Percentiles rank a stretch among this genome's conserved stretches.
phyloP scores from a whole-genome alignment of 2,113 vertebrate genomes.

The Paramisgurnus dabryanus region DNA sequence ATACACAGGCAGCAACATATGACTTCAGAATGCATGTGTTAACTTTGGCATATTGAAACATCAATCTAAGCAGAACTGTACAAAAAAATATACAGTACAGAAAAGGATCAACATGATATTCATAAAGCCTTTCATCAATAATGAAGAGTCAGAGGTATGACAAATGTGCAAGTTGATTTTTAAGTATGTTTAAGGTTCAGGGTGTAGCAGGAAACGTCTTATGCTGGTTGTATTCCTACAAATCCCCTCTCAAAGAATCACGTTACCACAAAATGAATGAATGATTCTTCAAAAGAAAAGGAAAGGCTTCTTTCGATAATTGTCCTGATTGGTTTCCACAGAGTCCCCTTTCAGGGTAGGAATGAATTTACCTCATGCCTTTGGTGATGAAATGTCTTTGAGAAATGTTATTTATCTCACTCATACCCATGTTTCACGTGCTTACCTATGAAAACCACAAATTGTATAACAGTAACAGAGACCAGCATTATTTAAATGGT shows the following conservation, averaged over 20 bases:
- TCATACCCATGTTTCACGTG: neutral
- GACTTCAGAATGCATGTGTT: conserved; percentile 8
- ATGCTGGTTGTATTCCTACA: neutral
- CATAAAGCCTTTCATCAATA: neutral
- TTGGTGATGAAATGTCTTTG: neutral
- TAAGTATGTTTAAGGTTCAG: conserved; percentile 3
- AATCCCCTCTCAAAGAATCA: neutral
- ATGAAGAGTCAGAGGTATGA: neutral
- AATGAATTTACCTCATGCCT: neutral
- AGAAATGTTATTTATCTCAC: neutral
- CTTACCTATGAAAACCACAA: neutral
- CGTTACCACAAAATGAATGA: conserved; percentile 6
- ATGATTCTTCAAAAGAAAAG: neutral
- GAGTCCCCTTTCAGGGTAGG: conserved; percentile 17
- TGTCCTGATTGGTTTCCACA: conserved; percentile 12
- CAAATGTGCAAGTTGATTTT: neutral
- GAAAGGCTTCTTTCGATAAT: too few relatives aligned
- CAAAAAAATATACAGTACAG: neutral
- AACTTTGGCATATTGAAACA: neutral
- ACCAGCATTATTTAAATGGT: neutral
- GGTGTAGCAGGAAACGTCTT: neutral
- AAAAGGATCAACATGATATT: neutral
- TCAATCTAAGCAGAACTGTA: neutral
- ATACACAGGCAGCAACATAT: conserved; percentile 3
- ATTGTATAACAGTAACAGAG: neutral